phyloP scores from a whole-genome alignment of 2,888 invertebrate species.

The Diaprepes abbreviatus region DNA sequence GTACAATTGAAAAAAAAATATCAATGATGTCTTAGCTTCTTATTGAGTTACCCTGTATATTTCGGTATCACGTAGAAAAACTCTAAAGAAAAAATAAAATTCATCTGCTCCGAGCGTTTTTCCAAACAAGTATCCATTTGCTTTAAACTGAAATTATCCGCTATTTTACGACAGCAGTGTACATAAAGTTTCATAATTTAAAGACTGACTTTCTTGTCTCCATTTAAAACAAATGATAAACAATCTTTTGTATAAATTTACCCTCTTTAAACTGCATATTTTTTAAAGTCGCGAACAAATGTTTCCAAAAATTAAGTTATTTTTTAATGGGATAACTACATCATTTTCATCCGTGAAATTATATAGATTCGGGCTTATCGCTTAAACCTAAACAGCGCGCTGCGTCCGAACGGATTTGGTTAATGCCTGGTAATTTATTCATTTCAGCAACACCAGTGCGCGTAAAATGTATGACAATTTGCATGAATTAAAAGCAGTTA shows the following conservation, averaged over 20 bases:
- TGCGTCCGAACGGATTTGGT: slow-evolving; percentile 24
- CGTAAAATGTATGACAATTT: slow-evolving; percentile 29
- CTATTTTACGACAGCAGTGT: too few species aligned
- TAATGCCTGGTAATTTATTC: slow-evolving; percentile 46
- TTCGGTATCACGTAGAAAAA: too few species aligned
- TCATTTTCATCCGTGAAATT: slow-evolving; percentile 35
- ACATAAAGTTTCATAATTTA: too few species aligned
- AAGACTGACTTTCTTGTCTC: too few species aligned
- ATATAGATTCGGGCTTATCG: slow-evolving; percentile 26
- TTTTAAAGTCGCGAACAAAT: slow-evolving; percentile 25
- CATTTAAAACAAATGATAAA: too few species aligned
- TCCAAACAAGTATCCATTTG: too few species aligned
- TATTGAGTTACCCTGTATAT: too few species aligned
- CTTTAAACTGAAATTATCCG: too few species aligned
- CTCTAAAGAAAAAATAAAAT: too few species aligned
- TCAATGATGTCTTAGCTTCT: too few species aligned
- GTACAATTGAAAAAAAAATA: too few species aligned
- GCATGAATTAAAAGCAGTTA: slow-evolving; percentile 12
- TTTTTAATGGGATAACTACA: slow-evolving; percentile 19
- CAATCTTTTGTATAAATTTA: neutral
- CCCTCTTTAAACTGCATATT: neutral
- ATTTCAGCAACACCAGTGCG: slow-evolving; percentile 40
- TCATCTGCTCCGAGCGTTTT: too few species aligned
- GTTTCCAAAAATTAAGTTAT: slow-evolving; percentile 26
- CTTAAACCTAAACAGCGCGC: slow-evolving; percentile 24